A percentile compares a stretch with the other conserved stretches of the same genome.
Evolutionary conservation across 2,113 vertebrate species (phyloP).

Genomic region (Takifugu bimaculatus): DNA sequence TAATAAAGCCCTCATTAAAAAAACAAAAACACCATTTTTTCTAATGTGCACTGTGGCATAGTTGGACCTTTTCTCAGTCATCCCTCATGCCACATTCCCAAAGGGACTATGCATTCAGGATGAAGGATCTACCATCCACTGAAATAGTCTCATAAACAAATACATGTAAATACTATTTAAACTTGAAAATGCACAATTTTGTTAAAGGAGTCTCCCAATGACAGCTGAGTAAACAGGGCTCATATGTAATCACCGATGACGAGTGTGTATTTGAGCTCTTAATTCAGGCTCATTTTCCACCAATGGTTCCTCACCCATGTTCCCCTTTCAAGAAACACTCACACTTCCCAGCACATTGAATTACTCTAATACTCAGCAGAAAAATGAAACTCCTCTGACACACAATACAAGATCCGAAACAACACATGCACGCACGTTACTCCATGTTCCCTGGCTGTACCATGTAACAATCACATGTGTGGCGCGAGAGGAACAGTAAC

Average conservation of each 20-base stretch:
- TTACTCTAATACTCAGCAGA: slow-evolving; percentile 36
- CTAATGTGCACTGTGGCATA: no score
- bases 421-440: slow-evolving; percentile 42
- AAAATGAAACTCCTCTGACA: slow-evolving; percentile 53
- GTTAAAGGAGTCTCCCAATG: slow-evolving; percentile 6
- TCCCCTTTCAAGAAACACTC: slow-evolving; percentile 8
- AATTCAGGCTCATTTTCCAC: background rate
- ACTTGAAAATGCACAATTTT: background rate
- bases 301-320: background rate
- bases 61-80: no score
- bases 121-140: no score
- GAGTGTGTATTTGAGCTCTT: no score
- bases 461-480: slow-evolving; percentile 52
- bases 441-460: slow-evolving; percentile 42
- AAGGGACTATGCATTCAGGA: no score
- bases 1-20: no score
- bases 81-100: no score
- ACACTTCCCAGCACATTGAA: slow-evolving; percentile 22
- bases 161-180: no score
- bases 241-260: background rate
- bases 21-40: no score
- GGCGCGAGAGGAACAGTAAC: slow-evolving; percentile 55
- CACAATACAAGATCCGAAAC: slow-evolving; percentile 29
- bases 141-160: no score
- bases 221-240: background rate